Conservation (phyloP, 2,797 vertebrate species). For the Urocyon cinereoargenteus region DNA sequence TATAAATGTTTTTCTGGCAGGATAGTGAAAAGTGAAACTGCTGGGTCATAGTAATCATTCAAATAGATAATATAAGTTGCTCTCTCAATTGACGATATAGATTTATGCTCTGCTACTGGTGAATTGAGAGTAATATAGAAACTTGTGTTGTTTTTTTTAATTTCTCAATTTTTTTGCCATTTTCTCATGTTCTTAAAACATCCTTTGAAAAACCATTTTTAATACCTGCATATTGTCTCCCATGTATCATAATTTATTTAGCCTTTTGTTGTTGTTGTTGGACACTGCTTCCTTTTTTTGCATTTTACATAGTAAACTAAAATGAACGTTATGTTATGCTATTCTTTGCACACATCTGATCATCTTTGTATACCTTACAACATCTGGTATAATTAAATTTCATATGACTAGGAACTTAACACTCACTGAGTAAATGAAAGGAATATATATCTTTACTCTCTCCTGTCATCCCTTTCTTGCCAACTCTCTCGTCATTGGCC, state of each 20-base stretch:
- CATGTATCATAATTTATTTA: constrained; percentile 27
- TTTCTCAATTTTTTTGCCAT: background rate
- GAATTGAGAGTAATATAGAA: constrained; percentile 3
- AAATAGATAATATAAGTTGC: background rate
- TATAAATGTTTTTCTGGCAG: constrained; percentile 43
- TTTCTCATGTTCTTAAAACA: background rate
- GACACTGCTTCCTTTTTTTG: background rate
- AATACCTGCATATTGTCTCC: constrained; percentile 15
- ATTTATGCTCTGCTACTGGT: background rate
- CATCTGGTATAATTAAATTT: background rate
- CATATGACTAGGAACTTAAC: background rate
- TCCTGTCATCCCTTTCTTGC: background rate
- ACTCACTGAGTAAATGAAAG: background rate
- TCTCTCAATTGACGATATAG: background rate
- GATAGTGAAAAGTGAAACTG: constrained; percentile 43
- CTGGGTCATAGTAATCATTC: background rate
- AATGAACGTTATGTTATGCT: background rate
- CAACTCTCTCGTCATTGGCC: background rate
- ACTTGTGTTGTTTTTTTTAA: background rate
- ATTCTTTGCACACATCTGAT: background rate
- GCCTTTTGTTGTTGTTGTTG: background rate
- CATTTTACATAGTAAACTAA: constrained; percentile 38
- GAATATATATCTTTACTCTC: background rate
- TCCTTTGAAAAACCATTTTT: constrained; percentile 41
- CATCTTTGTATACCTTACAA: background rate